These are phyloP conservation scores for Lagocephalus sceleratus DNA, from an alignment of 2,797 vertebrate genomes.

Conservation along the genomic window DNA sequence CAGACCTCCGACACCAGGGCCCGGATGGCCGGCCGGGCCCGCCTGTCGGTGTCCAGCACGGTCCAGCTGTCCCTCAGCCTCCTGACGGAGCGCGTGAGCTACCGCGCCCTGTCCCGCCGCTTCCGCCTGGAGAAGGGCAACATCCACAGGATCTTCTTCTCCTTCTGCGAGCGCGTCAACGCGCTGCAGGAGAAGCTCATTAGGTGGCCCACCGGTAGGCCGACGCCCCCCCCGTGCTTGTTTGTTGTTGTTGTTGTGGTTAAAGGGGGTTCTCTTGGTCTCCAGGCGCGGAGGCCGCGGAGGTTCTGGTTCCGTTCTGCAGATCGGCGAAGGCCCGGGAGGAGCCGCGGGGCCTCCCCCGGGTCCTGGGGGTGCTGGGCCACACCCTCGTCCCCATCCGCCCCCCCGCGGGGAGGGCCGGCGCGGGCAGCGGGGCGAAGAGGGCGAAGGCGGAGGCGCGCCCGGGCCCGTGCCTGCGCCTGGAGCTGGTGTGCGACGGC, in stretches of 20 bases:
- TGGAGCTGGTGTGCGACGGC: constrained; percentile 69
- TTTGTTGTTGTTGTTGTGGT: neutral
- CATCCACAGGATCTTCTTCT: constrained; percentile 79
- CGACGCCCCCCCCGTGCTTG: neutral
- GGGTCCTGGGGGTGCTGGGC: constrained; percentile 72
- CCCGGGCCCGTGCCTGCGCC: constrained; percentile 71
- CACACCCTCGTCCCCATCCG: constrained; percentile 73
- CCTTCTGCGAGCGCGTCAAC: constrained; percentile 75
- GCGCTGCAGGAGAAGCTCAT: constrained; percentile 59
- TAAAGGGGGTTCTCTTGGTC: constrained; percentile 6
- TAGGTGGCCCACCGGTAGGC: constrained; percentile 70
- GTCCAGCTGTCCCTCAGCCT: constrained; percentile 76
- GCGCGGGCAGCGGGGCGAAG: constrained; percentile 59
- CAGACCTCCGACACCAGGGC: constrained; percentile 62
- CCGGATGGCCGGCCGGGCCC: constrained; percentile 74
- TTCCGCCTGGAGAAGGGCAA: constrained; percentile 80
- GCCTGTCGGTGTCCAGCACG: constrained; percentile 70
- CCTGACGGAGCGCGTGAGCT: constrained; percentile 71
- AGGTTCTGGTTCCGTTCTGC: constrained; percentile 56
- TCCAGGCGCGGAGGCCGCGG: constrained; percentile 49
- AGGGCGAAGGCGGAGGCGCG: constrained; percentile 59
- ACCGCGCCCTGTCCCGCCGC: constrained; percentile 70
- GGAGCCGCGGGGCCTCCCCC: constrained; percentile 43
- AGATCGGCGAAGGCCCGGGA: constrained; percentile 19
- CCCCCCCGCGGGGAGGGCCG: constrained; percentile 57